A percentile compares a stretch with the other conserved stretches of the same genome.
phyloP scores from a whole-genome alignment of 1,140 invertebrate genomes.

The Calephelis nemesis region DNA sequence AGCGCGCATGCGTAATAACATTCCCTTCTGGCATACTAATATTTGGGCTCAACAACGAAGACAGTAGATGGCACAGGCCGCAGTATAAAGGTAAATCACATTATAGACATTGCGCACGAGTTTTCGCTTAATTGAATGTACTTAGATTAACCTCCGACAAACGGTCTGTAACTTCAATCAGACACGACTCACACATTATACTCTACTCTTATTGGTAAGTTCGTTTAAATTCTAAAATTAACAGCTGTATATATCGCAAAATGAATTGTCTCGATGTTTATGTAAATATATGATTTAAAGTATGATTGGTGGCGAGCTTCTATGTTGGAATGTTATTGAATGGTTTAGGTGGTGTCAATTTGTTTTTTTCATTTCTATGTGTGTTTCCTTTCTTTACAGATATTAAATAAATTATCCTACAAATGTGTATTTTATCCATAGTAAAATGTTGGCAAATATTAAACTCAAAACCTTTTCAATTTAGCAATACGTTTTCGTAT shows the following conservation, averaged over 20 bases:
- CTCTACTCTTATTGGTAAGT: slow-evolving; percentile 17
- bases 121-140: slow-evolving; percentile 32
- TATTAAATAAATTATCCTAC: background rate
- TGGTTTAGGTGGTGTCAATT: slow-evolving; percentile 10
- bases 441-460: too few species aligned
- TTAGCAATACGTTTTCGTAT: too few species aligned
- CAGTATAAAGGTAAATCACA: slow-evolving; percentile 58
- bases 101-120: slow-evolving; percentile 41
- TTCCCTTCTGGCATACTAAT: slow-evolving; percentile 79
- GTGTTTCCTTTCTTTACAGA: background rate
- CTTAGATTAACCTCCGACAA: slow-evolving; percentile 11
- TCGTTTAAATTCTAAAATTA: slow-evolving; percentile 6
- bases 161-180: slow-evolving; percentile 15
- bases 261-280: slow-evolving; percentile 13
- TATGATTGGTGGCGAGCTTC: slow-evolving; percentile 6
- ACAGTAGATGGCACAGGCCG: slow-evolving; percentile 45
- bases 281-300: slow-evolving; percentile 20
- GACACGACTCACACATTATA: slow-evolving; percentile 24
- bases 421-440: too few species aligned
- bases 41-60: slow-evolving; percentile 59
- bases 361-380: background rate
- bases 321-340: background rate
- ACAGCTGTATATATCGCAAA: slow-evolving; percentile 29
- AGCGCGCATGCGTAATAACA: slow-evolving; percentile 78
- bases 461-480: too few species aligned